Base-by-base conservation (phyloP, 2,113 vertebrate species). In the Brienomyrus brachyistius region DNA sequence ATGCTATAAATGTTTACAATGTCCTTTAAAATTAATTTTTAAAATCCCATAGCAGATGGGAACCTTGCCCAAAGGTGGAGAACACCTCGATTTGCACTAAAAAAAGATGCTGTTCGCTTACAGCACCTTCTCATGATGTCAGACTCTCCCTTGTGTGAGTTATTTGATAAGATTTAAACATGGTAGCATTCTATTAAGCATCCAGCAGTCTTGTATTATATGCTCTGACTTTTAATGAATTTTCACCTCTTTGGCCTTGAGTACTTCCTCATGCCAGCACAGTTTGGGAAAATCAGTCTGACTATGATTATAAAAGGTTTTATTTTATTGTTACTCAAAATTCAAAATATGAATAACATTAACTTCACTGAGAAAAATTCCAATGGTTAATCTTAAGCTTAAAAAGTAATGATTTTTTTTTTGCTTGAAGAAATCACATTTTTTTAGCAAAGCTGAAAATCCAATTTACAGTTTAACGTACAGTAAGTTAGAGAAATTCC, bases 191-290 rank as follows among this genome's bases (percentile, higher is more conserved):
- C 92, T 92, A 50, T 83, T 90, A 90, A 84, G 86, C 77, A 88
- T 90, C 88, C 84, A 45, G 56, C 15, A 70, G 90, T 92, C 88
- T 89, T 48, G 21, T 77, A 74, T 90, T 80, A 35, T 19, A 87
- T 90, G 87, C 92, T 84, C 88, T 88, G 90, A 92, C 89, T 93
- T 91, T 89, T 92, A 94, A 94, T 93, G 92, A 91, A 92, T 93
- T 93, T 94, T 93, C 89, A 92, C 91, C 92, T 92, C 62, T 74
- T 88, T 91, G 90, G 92, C 92, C 91, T 91, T 94, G 88, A 93
- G 94, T 92, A 89, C 94, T 94, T 94, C 91, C 40, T 27, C 87
- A 40, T 11, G 35, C 23, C 27, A 88, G 56, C 87, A 66, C 54
- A 88, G 54, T 45, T 31, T 62, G 54, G 17, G 35, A 47, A 62